Percentiles rank a stretch among this genome's conserved stretches.
Evolutionary conservation across 2,113 vertebrate species (phyloP).

Genomic region (Leuciscus idus): DNA sequence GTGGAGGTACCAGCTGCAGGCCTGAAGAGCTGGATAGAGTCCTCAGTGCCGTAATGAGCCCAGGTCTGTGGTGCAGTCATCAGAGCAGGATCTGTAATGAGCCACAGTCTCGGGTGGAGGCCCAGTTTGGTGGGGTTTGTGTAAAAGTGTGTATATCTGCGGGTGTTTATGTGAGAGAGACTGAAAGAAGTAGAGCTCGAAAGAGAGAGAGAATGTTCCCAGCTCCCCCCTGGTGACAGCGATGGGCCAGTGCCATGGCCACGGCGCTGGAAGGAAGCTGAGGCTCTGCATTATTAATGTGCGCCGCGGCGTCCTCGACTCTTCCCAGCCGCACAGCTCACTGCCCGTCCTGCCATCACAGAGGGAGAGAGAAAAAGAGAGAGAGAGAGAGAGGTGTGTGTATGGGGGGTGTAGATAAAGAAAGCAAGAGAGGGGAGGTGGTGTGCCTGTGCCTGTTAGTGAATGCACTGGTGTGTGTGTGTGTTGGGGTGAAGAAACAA

Average conservation of each 20-base stretch:
- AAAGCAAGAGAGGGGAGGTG: constrained; percentile 26
- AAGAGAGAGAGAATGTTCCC: constrained; percentile 71
- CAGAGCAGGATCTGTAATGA: constrained; percentile 75
- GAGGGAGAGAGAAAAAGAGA: constrained; percentile 61
- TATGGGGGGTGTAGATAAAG: constrained; percentile 10
- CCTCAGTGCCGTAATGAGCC: constrained; percentile 68
- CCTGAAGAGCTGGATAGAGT: constrained; percentile 54
- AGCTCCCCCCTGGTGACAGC: constrained; percentile 75
- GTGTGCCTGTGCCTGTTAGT: constrained; percentile 52
- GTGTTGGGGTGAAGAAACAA: constrained; percentile 40
- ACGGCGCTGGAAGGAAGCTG: constrained; percentile 78
- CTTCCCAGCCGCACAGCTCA: constrained; percentile 80
- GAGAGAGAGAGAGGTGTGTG: background rate
- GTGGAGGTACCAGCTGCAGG: constrained; percentile 45
- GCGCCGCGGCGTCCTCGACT: constrained; percentile 80
- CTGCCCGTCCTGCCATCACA: constrained; percentile 80
- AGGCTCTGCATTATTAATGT: constrained; percentile 86
- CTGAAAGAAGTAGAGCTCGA: constrained; percentile 61
- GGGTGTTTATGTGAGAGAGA: constrained; percentile 63
- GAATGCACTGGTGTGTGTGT: constrained; percentile 22
- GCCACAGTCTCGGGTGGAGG: constrained; percentile 68
- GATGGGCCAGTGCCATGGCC: constrained; percentile 82
- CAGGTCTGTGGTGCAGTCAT: constrained; percentile 68
- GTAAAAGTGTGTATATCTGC: constrained; percentile 34
- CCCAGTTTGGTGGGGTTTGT: constrained; percentile 71